These are phyloP conservation scores for Blennius ocellaris DNA, from an alignment of 2,113 vertebrate species.

Conservation along the genomic window DNA sequence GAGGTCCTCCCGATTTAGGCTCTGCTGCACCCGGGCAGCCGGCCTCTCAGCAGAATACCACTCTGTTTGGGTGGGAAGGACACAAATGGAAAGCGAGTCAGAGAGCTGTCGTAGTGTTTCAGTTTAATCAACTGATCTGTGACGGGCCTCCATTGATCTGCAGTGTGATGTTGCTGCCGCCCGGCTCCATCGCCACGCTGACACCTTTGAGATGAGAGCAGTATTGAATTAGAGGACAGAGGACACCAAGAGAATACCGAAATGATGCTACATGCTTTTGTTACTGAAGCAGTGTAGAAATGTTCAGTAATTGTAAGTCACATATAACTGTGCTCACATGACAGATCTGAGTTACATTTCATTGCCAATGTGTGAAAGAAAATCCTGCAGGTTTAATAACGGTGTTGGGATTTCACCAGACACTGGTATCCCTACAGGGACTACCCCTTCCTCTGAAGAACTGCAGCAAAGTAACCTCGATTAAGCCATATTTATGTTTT, in stretches of 20 bases:
- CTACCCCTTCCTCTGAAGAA: too few relatives aligned
- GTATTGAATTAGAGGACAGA: conserved; percentile 13
- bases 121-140: conserved; percentile 70
- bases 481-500: too few relatives aligned
- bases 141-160: conserved; percentile 68
- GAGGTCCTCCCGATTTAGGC: conserved; percentile 19
- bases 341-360: too few relatives aligned
- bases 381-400: too few relatives aligned
- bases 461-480: too few relatives aligned
- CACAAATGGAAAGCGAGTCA: conserved; percentile 24
- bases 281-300: not conserved
- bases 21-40: not conserved
- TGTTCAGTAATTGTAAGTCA: not conserved
- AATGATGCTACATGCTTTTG: not conserved
- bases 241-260: not conserved
- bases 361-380: too few relatives aligned
- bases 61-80: conserved; percentile 41
- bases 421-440: too few relatives aligned
- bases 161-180: conserved; percentile 45
- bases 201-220: conserved; percentile 61
- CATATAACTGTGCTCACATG: not conserved
- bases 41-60: conserved; percentile 2
- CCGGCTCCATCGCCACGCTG: conserved; percentile 42
- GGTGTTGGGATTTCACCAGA: too few relatives aligned
- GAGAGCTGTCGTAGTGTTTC: conserved; percentile 60